Conservation (phyloP, 2,888 invertebrate genomes). For the Nymphalis urticae region DNA sequence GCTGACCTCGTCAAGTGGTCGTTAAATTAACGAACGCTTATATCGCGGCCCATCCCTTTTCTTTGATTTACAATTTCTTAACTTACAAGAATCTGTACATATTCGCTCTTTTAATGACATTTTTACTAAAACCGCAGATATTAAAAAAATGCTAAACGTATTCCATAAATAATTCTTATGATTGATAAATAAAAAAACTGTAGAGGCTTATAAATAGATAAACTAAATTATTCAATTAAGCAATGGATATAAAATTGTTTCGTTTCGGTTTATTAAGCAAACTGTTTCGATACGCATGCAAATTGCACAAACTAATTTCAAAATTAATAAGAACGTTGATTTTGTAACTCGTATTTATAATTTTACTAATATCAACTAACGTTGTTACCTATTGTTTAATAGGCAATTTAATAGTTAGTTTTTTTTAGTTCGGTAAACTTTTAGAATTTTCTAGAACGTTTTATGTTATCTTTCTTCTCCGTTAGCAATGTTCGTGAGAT, state of each 20-base stretch:
- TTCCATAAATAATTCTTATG: too few relatives aligned
- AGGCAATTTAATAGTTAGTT: too few relatives aligned
- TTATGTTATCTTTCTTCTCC: not conserved
- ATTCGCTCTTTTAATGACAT: not conserved
- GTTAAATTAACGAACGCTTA: constrained; percentile 54
- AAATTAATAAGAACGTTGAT: constrained; percentile 6
- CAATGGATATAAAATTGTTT: constrained; percentile 1
- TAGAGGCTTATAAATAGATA: too few relatives aligned
- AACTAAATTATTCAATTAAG: not conserved
- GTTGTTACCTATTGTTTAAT: too few relatives aligned
- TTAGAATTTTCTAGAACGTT: not conserved
- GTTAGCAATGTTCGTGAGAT: not conserved
- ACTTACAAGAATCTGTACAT: not conserved
- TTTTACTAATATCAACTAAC: constrained; percentile 1
- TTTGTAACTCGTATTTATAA: constrained; percentile 2
- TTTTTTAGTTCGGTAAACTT: not conserved
- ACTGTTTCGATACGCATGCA: constrained; percentile 24
- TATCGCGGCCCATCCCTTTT: constrained; percentile 42
- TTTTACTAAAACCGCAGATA: too few relatives aligned
- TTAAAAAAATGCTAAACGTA: too few relatives aligned
- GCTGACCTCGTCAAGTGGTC: constrained; percentile 61
- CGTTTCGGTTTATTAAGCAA: constrained; percentile 10
- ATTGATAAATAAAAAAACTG: too few relatives aligned
- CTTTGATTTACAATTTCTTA: constrained; percentile 38
- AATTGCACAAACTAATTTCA: constrained; percentile 19